Evolutionary conservation across 2,888 invertebrate species (phyloP), one percentile per base, ranked within the genome.

Genomic region (Pardosa pseudoannulata): DNA sequence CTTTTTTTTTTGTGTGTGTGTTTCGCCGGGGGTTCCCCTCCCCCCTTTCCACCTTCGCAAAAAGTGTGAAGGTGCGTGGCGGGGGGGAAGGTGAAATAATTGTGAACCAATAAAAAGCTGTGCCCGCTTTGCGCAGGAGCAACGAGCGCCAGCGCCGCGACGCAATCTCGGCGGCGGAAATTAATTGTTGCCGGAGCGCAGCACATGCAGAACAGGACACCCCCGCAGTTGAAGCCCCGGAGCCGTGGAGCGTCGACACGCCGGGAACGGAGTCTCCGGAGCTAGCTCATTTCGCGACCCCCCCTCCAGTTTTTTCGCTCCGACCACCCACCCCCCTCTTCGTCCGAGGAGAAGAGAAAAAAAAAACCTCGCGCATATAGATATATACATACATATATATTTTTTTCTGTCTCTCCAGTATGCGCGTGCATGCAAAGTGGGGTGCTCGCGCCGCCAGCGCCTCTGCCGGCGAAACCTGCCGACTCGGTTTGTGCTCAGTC

Each of bases 21-120:
- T 1, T 1, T 7, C n/a, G 1, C 23, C 28, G n/a, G 28, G 56
- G 56, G 23, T 19, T 19, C 19, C 56, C 39, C 46, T 28, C 29
- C 64, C 50, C 23, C 39, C 13, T 29, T 23, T 65, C 74, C 56
- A 19, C 64, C 39, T 7, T 16, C 16, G 5, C 19, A 56, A 56
- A 56, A 56, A 56, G 56, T 56, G 56, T 23, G 56, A 56, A 56
- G 23, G 41, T 9, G 41, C n/a, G n/a, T n/a, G 41, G 41, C 13
- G 16, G 16, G 46, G 46, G 16, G 46, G 46, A 16, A 46, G 56
- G 56, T 5, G 23, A 56, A 87, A 87, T 87, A 87, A 81, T 87
- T 81, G 80, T 78, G 78, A 79, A 76, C 87, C 80, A 87, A 80
- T 80, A 85, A 86, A 86, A 86, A 62, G 71, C 75, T 65, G 65